Evolutionary conservation across 2,888 invertebrate species (phyloP).

Genomic region (Aporophyla nigra): DNA sequence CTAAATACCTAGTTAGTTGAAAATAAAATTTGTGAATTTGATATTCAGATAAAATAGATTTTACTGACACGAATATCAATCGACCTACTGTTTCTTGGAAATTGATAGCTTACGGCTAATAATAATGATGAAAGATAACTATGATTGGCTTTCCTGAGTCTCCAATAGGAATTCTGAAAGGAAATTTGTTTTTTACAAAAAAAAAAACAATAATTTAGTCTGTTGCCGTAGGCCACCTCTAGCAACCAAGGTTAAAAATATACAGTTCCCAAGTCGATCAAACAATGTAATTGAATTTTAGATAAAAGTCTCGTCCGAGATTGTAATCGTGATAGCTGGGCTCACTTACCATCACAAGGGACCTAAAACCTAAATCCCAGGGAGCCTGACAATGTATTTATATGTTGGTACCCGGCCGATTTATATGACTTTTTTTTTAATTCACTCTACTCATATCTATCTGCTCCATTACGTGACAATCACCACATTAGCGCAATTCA

Average conservation of each 20-base stretch:
- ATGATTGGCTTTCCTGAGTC: background rate
- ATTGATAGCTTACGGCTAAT: background rate
- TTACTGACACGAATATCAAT: background rate
- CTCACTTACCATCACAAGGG: background rate
- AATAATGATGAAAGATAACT: background rate
- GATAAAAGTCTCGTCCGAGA: background rate
- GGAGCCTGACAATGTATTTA: background rate
- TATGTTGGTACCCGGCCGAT: too few relatives aligned
- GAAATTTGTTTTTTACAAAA: background rate
- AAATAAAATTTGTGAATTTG: background rate
- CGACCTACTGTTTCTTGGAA: background rate
- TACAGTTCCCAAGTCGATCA: slow-evolving; percentile 33
- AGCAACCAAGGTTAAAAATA: slow-evolving; percentile 11
- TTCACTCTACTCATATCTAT: too few relatives aligned
- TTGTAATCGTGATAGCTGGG: slow-evolving; percentile 10
- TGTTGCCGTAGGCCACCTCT: slow-evolving; percentile 4
- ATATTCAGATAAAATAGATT: slow-evolving; percentile 7
- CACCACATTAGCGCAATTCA: too few relatives aligned
- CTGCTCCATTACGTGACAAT: too few relatives aligned
- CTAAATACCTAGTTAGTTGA: slow-evolving; percentile 26
- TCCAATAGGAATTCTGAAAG: background rate
- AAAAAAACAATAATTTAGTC: background rate
- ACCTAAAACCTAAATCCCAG: background rate
- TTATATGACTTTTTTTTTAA: too few relatives aligned
- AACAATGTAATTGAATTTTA: slow-evolving; percentile 31